A percentile compares a stretch with the other conserved stretches of the same genome.
These are phyloP conservation scores for Tolmerus cingulatus DNA, from an alignment of 2,888 invertebrate species.

Conservation along the genomic window DNA sequence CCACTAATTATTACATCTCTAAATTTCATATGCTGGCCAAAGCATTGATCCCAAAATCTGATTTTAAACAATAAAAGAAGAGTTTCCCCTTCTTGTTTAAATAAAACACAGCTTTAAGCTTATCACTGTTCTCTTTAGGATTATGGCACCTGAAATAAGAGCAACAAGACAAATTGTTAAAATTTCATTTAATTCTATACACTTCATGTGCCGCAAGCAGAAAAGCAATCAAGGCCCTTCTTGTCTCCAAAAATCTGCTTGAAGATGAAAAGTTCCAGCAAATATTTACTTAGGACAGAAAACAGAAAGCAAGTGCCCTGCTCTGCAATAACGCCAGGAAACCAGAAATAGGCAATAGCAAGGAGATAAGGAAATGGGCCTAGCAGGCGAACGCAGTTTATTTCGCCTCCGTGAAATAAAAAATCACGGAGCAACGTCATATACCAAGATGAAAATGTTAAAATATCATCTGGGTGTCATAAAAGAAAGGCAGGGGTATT, in stretches of 20 bases:
- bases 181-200: background rate
- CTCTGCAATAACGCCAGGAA: constrained; percentile 42
- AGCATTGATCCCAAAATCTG: background rate
- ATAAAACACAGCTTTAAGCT: background rate
- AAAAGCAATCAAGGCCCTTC: background rate
- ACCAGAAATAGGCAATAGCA: constrained; percentile 43
- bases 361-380: background rate
- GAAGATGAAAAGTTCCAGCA: constrained; percentile 45
- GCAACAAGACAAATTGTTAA: constrained; percentile 6
- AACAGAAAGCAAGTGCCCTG: background rate
- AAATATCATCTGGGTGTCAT: background rate
- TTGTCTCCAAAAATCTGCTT: constrained; percentile 6
- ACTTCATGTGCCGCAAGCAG: background rate
- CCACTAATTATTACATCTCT: background rate
- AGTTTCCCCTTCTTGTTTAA: background rate
- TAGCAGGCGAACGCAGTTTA: background rate
- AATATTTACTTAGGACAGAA: constrained; percentile 47
- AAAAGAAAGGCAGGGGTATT: background rate
- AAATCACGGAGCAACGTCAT: background rate
- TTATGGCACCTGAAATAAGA: background rate
- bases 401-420: background rate
- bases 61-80: background rate
- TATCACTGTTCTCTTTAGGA: background rate
- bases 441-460: background rate
- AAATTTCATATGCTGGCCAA: background rate